Evolutionary conservation across 2,888 invertebrate species (phyloP).

Genomic region (Entomobrya multifasciata): DNA sequence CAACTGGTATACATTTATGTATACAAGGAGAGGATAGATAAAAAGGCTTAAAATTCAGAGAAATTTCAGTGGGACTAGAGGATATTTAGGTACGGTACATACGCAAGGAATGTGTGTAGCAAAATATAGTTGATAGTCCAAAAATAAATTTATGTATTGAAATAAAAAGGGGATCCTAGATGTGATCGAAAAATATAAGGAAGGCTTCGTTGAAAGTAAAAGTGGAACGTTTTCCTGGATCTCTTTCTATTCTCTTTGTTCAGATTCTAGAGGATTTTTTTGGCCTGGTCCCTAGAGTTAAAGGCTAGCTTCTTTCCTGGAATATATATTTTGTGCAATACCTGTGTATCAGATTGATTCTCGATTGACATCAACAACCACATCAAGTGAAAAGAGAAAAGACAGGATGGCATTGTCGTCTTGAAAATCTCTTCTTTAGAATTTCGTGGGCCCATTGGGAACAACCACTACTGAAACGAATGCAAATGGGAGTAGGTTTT

Average conservation of each 20-base stretch:
- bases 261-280: slow-evolving; percentile 10
- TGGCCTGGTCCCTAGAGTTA: not conserved
- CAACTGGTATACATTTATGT: not conserved
- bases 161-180: slow-evolving; percentile 10
- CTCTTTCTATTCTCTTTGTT: slow-evolving; percentile 5
- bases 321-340: no score
- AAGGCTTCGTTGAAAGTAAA: slow-evolving; percentile 17
- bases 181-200: slow-evolving; percentile 19
- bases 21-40: not conserved
- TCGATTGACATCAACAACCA: not conserved
- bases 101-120: no score
- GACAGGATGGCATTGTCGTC: not conserved
- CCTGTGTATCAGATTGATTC: not conserved
- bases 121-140: no score
- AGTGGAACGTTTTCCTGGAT: slow-evolving; percentile 5
- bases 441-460: not conserved
- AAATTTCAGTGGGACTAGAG: no score
- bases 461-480: not conserved
- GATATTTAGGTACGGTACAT: no score
- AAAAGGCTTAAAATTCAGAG: not conserved
- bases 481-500: no score
- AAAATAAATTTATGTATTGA: not conserved
- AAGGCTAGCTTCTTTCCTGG: not conserved
- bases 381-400: not conserved
- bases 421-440: not conserved